A percentile compares a stretch with the other conserved stretches of the same genome.
phyloP scores from a whole-genome alignment of 2,888 invertebrate species.

The Oxycera nigricornis region DNA sequence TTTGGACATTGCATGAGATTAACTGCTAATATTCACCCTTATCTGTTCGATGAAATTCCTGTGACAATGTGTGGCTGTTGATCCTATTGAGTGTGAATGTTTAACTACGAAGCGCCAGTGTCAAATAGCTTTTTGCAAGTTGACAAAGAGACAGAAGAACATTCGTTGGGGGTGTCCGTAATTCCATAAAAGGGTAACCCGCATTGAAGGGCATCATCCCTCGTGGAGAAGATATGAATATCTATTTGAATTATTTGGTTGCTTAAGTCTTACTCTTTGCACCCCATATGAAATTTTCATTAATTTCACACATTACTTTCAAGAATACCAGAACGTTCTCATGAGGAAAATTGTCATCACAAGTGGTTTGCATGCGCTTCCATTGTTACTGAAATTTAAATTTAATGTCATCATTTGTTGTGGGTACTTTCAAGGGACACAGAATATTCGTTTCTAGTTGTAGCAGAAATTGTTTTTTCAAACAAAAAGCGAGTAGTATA shows the following conservation, averaged over 20 bases:
- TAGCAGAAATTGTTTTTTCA: not conserved
- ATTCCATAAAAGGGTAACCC: conserved; percentile 28
- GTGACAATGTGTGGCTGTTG: not conserved
- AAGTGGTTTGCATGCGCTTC: conserved; percentile 3
- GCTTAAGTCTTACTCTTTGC: conserved; percentile 31
- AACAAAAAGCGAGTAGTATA: no score
- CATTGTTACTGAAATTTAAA: not conserved
- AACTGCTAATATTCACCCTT: conserved; percentile 29
- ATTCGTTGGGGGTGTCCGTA: conserved; percentile 16
- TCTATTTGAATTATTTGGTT: conserved; percentile 34
- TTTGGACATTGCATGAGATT: conserved; percentile 34
- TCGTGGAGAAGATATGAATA: conserved; percentile 27
- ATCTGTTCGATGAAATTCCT: conserved; percentile 1
- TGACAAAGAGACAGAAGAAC: conserved; percentile 18
- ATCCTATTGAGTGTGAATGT: conserved; percentile 36
- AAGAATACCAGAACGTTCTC: conserved; percentile 20
- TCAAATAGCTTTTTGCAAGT: conserved; percentile 35
- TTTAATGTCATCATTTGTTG: not conserved
- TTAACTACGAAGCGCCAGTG: conserved; percentile 25
- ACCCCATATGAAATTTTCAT: conserved; percentile 29
- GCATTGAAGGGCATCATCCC: conserved; percentile 34
- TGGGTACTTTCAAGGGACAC: not conserved
- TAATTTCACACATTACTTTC: conserved; percentile 36
- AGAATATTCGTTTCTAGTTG: not conserved
- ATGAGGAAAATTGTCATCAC: conserved; percentile 27